phyloP scores from a whole-genome alignment of 2,113 vertebrate genomes.

The Shinisaurus crocodilurus region DNA sequence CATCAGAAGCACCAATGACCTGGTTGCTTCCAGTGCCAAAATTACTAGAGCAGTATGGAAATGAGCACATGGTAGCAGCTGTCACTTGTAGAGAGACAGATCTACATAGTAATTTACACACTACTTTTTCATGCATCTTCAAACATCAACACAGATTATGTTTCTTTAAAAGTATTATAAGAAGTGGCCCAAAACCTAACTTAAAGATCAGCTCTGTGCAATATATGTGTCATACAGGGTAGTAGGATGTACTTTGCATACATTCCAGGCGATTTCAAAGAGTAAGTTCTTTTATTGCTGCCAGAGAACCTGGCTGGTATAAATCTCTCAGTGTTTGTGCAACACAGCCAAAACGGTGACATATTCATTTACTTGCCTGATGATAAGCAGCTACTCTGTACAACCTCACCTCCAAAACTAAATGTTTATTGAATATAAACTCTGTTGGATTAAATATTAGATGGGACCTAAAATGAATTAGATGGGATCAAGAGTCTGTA shows the following conservation, averaged over 20 bases:
- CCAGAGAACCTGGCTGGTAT: not conserved
- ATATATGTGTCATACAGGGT: not conserved
- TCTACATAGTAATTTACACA: not conserved
- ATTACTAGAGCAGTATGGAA: not conserved
- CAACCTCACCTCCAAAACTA: not conserved
- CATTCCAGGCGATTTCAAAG: not conserved
- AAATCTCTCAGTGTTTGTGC: slow-evolving; percentile 4
- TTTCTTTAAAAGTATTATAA: not conserved
- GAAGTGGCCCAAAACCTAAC: not conserved
- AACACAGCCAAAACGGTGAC: not conserved
- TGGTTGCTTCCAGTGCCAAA: not conserved
- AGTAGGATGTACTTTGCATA: not conserved
- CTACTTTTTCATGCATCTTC: not conserved
- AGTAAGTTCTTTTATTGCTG: not conserved
- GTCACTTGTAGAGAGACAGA: not conserved
- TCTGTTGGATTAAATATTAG: not conserved
- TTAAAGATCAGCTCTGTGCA: not conserved
- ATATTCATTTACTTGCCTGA: not conserved
- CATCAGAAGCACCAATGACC: not conserved
- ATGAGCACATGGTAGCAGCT: not conserved
- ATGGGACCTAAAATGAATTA: no score
- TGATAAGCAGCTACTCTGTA: not conserved
- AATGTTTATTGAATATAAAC: not conserved
- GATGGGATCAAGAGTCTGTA: not conserved
- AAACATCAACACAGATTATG: not conserved